Conservation (phyloP, 2,797 vertebrate species). For the Thalassophryne amazonica region DNA sequence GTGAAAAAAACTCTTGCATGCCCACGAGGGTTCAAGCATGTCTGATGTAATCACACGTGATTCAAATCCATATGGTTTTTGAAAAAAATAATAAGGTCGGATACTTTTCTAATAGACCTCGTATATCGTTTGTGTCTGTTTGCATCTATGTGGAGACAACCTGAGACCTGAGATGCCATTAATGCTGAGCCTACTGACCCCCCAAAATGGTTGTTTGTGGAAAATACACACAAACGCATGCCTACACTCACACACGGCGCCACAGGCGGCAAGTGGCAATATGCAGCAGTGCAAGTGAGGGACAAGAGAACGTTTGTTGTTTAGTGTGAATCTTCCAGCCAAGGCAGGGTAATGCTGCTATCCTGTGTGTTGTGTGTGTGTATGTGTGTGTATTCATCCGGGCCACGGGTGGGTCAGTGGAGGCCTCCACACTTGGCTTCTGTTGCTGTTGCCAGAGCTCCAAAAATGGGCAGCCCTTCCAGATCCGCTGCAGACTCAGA, state of each 20-base stretch:
- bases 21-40: too few relatives aligned
- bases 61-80: too few relatives aligned
- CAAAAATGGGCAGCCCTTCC: slow-evolving; percentile 80
- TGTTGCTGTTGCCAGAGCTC: slow-evolving; percentile 65
- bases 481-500: slow-evolving; percentile 67
- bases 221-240: slow-evolving; percentile 18
- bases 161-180: slow-evolving; percentile 33
- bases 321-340: slow-evolving; percentile 52
- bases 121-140: slow-evolving; percentile 25
- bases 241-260: slow-evolving; percentile 18
- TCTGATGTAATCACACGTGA: too few relatives aligned
- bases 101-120: too few relatives aligned
- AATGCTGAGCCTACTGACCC: slow-evolving; percentile 45
- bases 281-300: slow-evolving; percentile 7
- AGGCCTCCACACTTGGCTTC: slow-evolving; percentile 59
- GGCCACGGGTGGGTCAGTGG: slow-evolving; percentile 54
- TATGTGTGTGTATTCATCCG: slow-evolving; percentile 50
- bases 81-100: too few relatives aligned
- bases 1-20: too few relatives aligned
- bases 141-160: slow-evolving; percentile 35
- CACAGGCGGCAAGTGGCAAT: too few relatives aligned
- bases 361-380: slow-evolving; percentile 34
- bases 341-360: slow-evolving; percentile 59
- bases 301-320: slow-evolving; percentile 67
- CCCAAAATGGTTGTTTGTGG: slow-evolving; percentile 1